These are phyloP conservation scores for Balearica regulorum DNA, from an alignment of 2,797 vertebrate species.

Conservation along the genomic window DNA sequence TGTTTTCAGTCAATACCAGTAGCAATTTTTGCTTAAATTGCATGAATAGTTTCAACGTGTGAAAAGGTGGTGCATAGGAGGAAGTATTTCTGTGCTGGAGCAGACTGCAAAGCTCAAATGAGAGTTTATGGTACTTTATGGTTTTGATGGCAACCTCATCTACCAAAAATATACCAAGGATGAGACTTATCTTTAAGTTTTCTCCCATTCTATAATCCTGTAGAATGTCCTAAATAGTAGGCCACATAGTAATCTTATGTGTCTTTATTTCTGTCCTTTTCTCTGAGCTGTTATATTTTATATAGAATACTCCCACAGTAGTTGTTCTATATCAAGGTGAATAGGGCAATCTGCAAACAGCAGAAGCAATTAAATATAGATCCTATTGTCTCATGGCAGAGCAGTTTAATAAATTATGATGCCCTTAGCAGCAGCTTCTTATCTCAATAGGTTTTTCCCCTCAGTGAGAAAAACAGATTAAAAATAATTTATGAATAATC, in stretches of 20 bases:
- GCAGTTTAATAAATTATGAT: slow-evolving; percentile 15
- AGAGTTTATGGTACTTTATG: neutral
- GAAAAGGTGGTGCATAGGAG: neutral
- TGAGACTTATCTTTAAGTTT: neutral
- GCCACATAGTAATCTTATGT: neutral
- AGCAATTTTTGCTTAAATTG: neutral
- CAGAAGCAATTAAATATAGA: slow-evolving; percentile 26
- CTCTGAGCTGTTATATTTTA: neutral
- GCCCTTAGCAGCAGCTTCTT: neutral
- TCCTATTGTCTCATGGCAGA: neutral
- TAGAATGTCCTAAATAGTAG: neutral
- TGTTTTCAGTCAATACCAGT: neutral
- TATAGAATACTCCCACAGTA: neutral
- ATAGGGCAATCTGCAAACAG: neutral
- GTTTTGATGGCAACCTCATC: neutral
- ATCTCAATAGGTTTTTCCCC: neutral
- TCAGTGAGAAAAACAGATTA: neutral
- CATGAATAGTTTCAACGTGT: accelerated
- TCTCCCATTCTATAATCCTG: neutral
- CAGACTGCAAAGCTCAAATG: neutral
- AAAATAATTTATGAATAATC: slow-evolving; percentile 17
- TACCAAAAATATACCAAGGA: neutral
- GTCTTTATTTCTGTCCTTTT: neutral
- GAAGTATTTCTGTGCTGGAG: neutral
- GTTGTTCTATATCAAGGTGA: neutral